Conservation (phyloP, 2,888 invertebrate genomes). For the Lacanobia wlatinum region DNA sequence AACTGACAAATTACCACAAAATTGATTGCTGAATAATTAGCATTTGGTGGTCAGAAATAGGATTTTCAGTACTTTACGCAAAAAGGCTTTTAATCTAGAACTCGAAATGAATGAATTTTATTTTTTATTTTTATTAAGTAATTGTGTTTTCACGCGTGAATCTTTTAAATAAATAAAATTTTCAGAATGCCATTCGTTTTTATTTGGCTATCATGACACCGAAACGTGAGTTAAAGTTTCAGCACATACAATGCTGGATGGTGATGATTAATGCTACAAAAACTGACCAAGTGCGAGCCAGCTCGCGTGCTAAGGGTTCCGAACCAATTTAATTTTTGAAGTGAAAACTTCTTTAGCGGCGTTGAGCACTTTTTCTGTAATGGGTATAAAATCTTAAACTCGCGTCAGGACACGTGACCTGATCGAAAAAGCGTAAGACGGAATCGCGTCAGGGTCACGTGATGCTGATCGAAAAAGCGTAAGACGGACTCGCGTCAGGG, state of each 20-base stretch:
- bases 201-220: background rate
- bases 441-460: too few relatives aligned
- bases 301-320: too few relatives aligned
- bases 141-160: background rate
- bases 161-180: constrained; percentile 15
- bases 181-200: constrained; percentile 10
- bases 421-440: too few relatives aligned
- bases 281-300: too few relatives aligned
- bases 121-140: background rate
- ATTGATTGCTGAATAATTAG: background rate
- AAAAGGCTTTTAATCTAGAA: background rate
- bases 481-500: too few relatives aligned
- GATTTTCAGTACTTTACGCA: background rate
- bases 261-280: background rate
- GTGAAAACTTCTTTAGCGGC: too few relatives aligned
- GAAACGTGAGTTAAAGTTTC: constrained; percentile 14
- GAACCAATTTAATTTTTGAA: too few relatives aligned
- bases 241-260: background rate
- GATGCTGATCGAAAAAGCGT: too few relatives aligned
- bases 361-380: too few relatives aligned
- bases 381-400: too few relatives aligned
- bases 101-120: too few relatives aligned
- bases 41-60: constrained; percentile 7
- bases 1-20: background rate
- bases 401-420: too few relatives aligned